Percentiles rank a stretch among this genome's conserved stretches.
Evolutionary conservation across 2,113 vertebrate species (phyloP).

Genomic region (Puffinus mauretanicus): DNA sequence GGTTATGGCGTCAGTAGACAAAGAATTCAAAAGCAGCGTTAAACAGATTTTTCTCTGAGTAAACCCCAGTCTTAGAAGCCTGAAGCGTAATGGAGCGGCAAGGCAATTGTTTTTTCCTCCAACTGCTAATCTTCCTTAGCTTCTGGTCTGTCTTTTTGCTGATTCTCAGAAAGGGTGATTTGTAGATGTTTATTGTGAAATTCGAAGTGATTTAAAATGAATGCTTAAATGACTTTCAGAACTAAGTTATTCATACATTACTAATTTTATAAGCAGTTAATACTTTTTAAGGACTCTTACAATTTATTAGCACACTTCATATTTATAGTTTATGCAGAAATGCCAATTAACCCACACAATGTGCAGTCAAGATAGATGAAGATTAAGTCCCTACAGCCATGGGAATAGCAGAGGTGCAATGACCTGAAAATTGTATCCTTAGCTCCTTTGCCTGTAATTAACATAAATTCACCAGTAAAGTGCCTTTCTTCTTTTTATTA

Average conservation of each 20-base stretch:
- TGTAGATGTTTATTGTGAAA: slow-evolving; percentile 2
- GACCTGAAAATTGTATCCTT: slow-evolving; percentile 32
- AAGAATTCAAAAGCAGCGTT: neutral
- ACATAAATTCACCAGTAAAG: neutral
- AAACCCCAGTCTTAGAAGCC: neutral
- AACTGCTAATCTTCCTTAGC: neutral
- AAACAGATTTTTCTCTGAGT: neutral
- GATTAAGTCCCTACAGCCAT: neutral
- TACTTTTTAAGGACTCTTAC: neutral
- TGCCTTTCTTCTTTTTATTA: neutral
- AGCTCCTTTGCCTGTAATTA: slow-evolving; percentile 15
- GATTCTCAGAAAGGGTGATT: neutral
- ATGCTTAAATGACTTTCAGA: neutral
- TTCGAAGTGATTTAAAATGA: neutral
- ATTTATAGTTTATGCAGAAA: neutral
- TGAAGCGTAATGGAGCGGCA: neutral
- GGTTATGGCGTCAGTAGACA: neutral
- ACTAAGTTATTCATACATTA: neutral
- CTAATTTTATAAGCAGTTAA: slow-evolving; percentile 6
- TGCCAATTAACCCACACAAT: neutral
- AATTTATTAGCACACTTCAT: neutral
- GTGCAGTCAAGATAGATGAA: neutral
- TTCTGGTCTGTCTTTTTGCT: neutral
- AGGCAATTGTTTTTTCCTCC: neutral
- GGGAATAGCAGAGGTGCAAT: slow-evolving; percentile 11